phyloP scores from a whole-genome alignment of 2,113 vertebrate species.

The Phaethornis superciliosus region DNA sequence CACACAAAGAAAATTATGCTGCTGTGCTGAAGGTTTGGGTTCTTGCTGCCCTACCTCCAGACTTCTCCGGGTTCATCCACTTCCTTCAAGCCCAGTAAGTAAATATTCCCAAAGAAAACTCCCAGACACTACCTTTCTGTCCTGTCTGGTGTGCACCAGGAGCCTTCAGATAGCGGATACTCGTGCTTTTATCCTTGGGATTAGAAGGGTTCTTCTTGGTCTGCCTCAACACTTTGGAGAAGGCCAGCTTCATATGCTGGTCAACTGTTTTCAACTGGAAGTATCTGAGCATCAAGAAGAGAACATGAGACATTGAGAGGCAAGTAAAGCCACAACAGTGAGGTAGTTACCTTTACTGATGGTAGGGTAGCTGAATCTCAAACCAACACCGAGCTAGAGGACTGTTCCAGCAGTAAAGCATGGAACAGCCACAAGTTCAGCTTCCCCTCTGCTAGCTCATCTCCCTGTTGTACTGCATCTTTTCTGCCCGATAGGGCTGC shows the following conservation, averaged over 20 bases:
- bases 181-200: slow-evolving; percentile 97
- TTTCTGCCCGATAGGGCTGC: not conserved
- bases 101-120: not conserved
- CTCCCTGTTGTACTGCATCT: not conserved
- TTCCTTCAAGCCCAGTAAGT: slow-evolving; percentile 23
- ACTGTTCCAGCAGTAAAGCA: not conserved
- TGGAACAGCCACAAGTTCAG: not conserved
- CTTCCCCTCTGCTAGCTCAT: not conserved
- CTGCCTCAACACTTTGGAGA: slow-evolving; percentile 96
- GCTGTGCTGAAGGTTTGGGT: not conserved
- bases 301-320: not conserved
- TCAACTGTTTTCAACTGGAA: slow-evolving; percentile 94
- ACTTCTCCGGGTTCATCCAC: not conserved
- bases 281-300: slow-evolving; percentile 80
- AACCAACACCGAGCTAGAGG: not conserved
- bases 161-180: slow-evolving; percentile 95
- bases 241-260: slow-evolving; percentile 98
- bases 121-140: slow-evolving; percentile 89
- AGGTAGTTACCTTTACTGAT: not conserved
- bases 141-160: slow-evolving; percentile 87
- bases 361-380: not conserved
- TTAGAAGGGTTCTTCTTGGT: slow-evolving; percentile 98
- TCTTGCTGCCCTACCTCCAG: slow-evolving; percentile 1
- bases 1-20: not conserved
- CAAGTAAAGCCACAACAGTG: not conserved